A percentile compares a stretch with the other conserved stretches of the same genome.
These are phyloP conservation scores for Drosophila ogumai DNA, from an alignment of 1,140 invertebrate genomes.

Conservation along the genomic window DNA sequence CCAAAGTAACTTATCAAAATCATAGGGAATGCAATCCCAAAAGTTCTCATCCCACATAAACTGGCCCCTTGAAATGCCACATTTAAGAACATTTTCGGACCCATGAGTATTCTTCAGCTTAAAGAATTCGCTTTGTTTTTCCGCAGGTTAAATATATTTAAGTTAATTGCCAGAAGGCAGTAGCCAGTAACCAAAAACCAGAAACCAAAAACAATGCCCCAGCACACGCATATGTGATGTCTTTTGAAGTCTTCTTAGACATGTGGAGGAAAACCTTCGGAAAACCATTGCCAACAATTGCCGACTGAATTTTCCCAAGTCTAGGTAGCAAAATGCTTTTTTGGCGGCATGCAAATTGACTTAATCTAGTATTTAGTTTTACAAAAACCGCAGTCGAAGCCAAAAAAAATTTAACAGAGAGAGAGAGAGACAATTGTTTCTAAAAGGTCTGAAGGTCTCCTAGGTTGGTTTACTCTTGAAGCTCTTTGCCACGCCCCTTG, in stretches of 20 bases:
- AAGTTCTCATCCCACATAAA: constrained; percentile 33
- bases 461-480: constrained; percentile 36
- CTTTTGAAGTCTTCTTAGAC: constrained; percentile 35
- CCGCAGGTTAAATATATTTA: constrained; percentile 38
- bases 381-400: constrained; percentile 68
- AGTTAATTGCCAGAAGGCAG: constrained; percentile 52
- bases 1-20: not conserved
- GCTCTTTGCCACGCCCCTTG: constrained; percentile 71
- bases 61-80: constrained; percentile 9
- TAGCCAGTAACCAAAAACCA: constrained; percentile 5
- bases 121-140: constrained; percentile 28
- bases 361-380: constrained; percentile 79
- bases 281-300: constrained; percentile 73
- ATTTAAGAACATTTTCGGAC: constrained; percentile 21
- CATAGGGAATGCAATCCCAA: not conserved
- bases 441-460: constrained; percentile 55
- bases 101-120: constrained; percentile 23
- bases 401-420: constrained; percentile 19
- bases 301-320: constrained; percentile 67
- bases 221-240: constrained; percentile 61
- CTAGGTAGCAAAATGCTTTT: constrained; percentile 72
- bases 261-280: constrained; percentile 76
- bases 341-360: constrained; percentile 77
- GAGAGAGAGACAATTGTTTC: constrained; percentile 66
- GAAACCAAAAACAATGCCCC: constrained; percentile 42